These are phyloP conservation scores for Upupa epops DNA, from an alignment of 2,113 vertebrate species.

Conservation along the genomic window DNA sequence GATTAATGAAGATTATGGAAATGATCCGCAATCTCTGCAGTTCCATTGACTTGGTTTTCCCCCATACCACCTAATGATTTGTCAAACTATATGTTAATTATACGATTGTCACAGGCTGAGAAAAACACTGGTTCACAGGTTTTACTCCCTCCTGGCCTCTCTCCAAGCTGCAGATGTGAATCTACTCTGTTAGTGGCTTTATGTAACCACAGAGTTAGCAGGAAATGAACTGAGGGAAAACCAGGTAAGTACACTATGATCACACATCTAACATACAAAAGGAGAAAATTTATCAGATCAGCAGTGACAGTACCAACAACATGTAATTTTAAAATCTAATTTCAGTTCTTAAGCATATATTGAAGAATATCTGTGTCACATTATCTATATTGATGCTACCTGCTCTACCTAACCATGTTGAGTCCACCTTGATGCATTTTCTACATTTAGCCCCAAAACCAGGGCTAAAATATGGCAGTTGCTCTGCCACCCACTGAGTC, in stretches of 20 bases:
- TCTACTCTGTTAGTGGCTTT: neutral
- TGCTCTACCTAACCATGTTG: neutral
- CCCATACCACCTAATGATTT: neutral
- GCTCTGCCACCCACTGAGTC: no score
- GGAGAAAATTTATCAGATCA: neutral
- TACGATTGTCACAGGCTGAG: neutral
- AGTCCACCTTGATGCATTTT: neutral
- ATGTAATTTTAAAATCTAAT: neutral
- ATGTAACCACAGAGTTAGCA: neutral
- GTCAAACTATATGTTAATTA: neutral
- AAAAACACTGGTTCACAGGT: neutral
- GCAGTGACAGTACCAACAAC: neutral
- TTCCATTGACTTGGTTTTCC: neutral
- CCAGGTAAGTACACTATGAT: neutral
- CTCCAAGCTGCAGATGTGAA: neutral
- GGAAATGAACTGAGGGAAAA: neutral
- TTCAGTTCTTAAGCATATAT: neutral
- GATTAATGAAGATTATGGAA: slow-evolving; percentile 36
- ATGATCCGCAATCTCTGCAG: neutral
- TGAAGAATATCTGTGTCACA: neutral
- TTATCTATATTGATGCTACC: neutral
- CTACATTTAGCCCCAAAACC: no score
- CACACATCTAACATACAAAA: neutral
- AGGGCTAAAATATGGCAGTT: no score
- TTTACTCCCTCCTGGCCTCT: neutral